Percentiles rank a stretch among this genome's conserved stretches.
Conservation (phyloP, 1,140 invertebrate genomes). For the Neelides sp. region DNA sequence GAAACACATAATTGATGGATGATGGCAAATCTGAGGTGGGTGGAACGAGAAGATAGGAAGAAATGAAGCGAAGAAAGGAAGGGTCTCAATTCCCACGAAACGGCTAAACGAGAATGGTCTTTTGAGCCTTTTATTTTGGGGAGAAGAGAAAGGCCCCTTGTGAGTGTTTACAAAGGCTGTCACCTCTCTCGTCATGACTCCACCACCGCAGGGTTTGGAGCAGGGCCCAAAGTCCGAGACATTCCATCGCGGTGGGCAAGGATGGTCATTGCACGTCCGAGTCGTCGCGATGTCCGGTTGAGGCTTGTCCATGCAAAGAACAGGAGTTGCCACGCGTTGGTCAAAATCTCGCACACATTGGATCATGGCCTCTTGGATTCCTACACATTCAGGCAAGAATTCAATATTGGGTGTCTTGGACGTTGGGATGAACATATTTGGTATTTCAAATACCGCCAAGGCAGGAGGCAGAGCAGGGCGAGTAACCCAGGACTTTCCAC, state of each 20-base stretch:
- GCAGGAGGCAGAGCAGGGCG: conserved; percentile 85
- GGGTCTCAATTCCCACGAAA: too few species aligned
- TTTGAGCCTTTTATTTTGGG: too few species aligned
- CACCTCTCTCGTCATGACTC: conserved; percentile 72
- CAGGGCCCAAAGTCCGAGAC: conserved; percentile 55
- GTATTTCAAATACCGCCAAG: conserved; percentile 57
- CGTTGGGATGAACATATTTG: too few species aligned
- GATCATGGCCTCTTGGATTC: conserved; percentile 74
- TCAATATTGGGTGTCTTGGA: too few species aligned
- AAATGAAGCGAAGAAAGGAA: too few species aligned
- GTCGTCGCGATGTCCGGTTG: conserved; percentile 70
- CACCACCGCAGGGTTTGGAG: conserved; percentile 80
- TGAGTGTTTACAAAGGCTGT: not conserved
- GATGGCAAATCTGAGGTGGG: too few species aligned
- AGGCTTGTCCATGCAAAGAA: conserved; percentile 63
- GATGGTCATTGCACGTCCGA: conserved; percentile 83
- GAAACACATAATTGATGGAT: too few species aligned
- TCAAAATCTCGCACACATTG: conserved; percentile 77
- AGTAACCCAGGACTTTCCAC: conserved; percentile 46
- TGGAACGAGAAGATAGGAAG: too few species aligned
- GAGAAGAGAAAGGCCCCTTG: not conserved
- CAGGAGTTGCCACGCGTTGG: conserved; percentile 65
- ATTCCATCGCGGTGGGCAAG: conserved; percentile 81
- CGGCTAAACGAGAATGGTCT: too few species aligned
- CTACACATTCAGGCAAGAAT: conserved; percentile 38